Evolutionary conservation across 1,140 invertebrate species (phyloP), one percentile per base, ranked within the genome.

Genomic region (Drosophila sp.): DNA sequence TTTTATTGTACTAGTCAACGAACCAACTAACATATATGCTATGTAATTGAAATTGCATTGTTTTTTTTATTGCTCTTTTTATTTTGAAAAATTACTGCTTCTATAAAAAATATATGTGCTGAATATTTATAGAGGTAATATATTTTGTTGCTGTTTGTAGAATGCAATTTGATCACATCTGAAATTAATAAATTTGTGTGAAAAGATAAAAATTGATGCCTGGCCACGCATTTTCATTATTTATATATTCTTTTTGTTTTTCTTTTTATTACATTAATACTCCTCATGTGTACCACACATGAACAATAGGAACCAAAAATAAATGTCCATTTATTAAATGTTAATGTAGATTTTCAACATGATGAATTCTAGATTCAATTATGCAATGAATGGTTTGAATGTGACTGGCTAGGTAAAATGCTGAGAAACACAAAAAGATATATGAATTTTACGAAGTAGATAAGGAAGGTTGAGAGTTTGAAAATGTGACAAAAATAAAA

Each of bases 161-260:
- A 56, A 71, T 64, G 34, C 51, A 57, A 72, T 34, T 58, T 51
- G 2, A 51, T 72, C 38, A 64, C 16, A 45, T 46, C 38, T 36
- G 43, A 82, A 87, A 76, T 78, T 21, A 80, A 70, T 65, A 80
- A 71, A 61, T 67, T 70, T 45, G 29, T n/a, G 79, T 83, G 76
- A 83, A 62, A 66, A 78, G 59, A 73, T 67, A 70, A 84, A 74
- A 64, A 63, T 89, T 84, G 72, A 89, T 91, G 89, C 89, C 83
- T 89, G 89, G 89, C 89, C 89, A 91, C 89, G 89, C 89, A 90
- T 90, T 90, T 87, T 74, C 65, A 71, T 80, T 46, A 66, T 78
- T 79, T 57, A 41, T 78, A 78, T 57, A 41, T 63, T 53, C 69
- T 59, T 63, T 3, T 43, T 43, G 2, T 50, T 70, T 51, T 48